Conservation (phyloP, 2,113 vertebrate species). For the Hyperoodon ampullatus region DNA sequence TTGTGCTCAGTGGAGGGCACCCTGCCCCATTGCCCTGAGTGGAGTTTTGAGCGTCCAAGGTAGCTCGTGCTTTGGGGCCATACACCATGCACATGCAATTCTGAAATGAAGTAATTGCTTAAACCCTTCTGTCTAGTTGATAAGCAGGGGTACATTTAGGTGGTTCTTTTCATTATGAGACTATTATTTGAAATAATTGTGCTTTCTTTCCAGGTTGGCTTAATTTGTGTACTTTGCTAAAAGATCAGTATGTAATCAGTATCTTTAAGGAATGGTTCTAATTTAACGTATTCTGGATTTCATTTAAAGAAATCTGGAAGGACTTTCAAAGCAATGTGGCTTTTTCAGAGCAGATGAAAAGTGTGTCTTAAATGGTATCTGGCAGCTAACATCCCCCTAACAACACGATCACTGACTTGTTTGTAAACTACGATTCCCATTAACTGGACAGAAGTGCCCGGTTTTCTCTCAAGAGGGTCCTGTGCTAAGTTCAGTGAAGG, state of each 20-base stretch:
- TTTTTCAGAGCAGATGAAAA: slow-evolving; percentile 74
- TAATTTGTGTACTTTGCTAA: slow-evolving; percentile 59
- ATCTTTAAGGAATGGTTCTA: slow-evolving; percentile 67
- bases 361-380: slow-evolving; percentile 53
- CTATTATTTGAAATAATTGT: slow-evolving; percentile 5
- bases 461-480: not conserved
- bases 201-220: slow-evolving; percentile 50
- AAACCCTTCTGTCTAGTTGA: not conserved
- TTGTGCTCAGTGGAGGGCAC: not conserved
- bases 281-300: slow-evolving; percentile 78
- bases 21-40: not conserved
- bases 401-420: slow-evolving; percentile 22
- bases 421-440: slow-evolving; percentile 48
- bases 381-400: slow-evolving; percentile 48
- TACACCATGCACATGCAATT: accelerated
- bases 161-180: not conserved
- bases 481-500: not conserved
- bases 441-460: not conserved
- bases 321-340: slow-evolving; percentile 65
- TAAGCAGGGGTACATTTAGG: not conserved
- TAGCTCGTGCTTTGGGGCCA: not conserved
- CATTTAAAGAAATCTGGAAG: slow-evolving; percentile 76
- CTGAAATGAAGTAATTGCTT: not conserved
- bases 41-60: not conserved
- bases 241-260: slow-evolving; percentile 65